phyloP scores from a whole-genome alignment of 2,888 invertebrate genomes.

The Polydrusus cervinus region DNA sequence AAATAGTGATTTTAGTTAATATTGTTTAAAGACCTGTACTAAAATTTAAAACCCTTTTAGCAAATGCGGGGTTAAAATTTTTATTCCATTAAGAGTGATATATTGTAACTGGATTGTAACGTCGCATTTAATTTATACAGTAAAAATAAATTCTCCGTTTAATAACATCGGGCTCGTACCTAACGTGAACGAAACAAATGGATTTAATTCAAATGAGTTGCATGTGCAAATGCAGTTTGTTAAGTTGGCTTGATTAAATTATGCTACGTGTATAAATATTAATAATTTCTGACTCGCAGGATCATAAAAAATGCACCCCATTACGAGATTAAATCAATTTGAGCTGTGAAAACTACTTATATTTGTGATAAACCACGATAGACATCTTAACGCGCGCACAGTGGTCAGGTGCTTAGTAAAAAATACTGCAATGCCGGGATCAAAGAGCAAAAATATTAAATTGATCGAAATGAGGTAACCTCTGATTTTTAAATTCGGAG shows the following conservation, averaged over 20 bases:
- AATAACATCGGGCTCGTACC: constrained; percentile 44
- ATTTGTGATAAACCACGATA: constrained; percentile 50
- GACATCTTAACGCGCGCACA: constrained; percentile 35
- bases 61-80: too few relatives aligned
- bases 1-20: too few relatives aligned
- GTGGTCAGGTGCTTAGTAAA: constrained; percentile 21
- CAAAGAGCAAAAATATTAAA: too few relatives aligned
- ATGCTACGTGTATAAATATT: constrained; percentile 56
- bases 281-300: constrained; percentile 53
- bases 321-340: constrained; percentile 51
- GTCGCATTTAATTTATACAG: constrained; percentile 39
- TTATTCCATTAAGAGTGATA: too few relatives aligned
- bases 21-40: too few relatives aligned
- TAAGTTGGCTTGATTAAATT: constrained; percentile 55
- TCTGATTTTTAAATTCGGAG: too few relatives aligned
- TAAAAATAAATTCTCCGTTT: constrained; percentile 49
- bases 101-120: not conserved
- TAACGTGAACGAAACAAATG: constrained; percentile 53
- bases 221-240: constrained; percentile 56
- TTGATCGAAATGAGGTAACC: too few relatives aligned
- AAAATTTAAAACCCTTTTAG: too few relatives aligned
- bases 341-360: constrained; percentile 52
- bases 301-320: constrained; percentile 52
- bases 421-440: too few relatives aligned
- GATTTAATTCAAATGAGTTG: constrained; percentile 56